Evolutionary conservation across 2,888 invertebrate species (phyloP).

Genomic region (Augochlorella aurata): DNA sequence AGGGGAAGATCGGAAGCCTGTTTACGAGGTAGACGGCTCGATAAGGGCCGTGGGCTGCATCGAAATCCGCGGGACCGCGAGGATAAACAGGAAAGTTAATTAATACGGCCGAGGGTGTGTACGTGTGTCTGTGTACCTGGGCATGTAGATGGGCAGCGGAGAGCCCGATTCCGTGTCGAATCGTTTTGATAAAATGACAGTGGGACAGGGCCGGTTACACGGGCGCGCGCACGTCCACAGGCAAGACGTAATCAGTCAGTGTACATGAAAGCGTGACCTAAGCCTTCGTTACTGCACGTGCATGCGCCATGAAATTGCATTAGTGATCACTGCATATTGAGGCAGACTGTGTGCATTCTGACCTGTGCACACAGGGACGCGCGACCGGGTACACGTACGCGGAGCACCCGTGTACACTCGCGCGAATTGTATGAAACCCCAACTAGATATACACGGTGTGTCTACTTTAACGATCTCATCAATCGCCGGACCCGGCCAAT

Average conservation of each 20-base stretch:
- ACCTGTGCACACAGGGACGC: constrained; percentile 51
- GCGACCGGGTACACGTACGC: constrained; percentile 30
- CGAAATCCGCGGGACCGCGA: constrained; percentile 7
- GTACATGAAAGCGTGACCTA: constrained; percentile 67
- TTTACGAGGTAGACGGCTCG: too few species aligned
- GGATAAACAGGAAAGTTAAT: constrained; percentile 36
- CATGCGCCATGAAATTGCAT: constrained; percentile 68
- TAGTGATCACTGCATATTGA: constrained; percentile 67
- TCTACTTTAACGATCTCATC: constrained; percentile 61
- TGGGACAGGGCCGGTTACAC: constrained; percentile 30
- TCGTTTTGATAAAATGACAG: constrained; percentile 46
- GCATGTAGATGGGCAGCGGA: neutral
- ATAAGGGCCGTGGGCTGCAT: neutral
- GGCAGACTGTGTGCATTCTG: constrained; percentile 59
- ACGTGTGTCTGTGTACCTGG: too few species aligned
- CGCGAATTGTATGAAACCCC: constrained; percentile 59
- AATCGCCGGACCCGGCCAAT: constrained; percentile 51
- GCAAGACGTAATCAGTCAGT: constrained; percentile 67
- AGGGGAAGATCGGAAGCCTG: too few species aligned
- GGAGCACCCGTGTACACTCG: constrained; percentile 42
- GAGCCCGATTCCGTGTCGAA: constrained; percentile 32
- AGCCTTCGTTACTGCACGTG: constrained; percentile 69
- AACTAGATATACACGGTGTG: constrained; percentile 60
- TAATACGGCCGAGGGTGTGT: neutral
- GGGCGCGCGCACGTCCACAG: constrained; percentile 33